These are phyloP conservation scores for Lutjanus campechanus DNA, from an alignment of 2,797 vertebrate genomes.

Conservation along the genomic window DNA sequence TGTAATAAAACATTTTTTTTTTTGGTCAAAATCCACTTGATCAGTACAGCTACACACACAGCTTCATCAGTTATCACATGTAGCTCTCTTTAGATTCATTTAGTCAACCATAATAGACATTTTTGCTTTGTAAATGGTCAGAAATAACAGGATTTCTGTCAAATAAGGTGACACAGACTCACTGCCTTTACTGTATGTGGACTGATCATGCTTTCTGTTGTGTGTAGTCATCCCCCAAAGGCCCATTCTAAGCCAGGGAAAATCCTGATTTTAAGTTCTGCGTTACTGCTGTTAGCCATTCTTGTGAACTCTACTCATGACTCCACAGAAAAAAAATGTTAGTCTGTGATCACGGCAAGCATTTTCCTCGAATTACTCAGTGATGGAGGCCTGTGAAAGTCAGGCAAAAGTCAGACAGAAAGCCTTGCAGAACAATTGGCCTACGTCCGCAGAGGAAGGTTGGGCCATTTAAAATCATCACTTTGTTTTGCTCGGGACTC, in stretches of 20 bases:
- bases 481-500: slow-evolving; percentile 68
- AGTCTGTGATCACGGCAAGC: slow-evolving; percentile 38
- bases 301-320: slow-evolving; percentile 21
- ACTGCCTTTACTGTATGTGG: no score
- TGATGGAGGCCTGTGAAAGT: slow-evolving; percentile 62
- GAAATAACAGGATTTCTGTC: no score
- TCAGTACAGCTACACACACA: no score
- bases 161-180: no score
- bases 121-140: no score
- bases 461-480: slow-evolving; percentile 72
- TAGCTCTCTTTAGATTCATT: no score
- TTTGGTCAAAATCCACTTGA: no score
- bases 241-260: no score
- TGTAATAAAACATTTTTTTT: no score
- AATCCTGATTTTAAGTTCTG: slow-evolving; percentile 17
- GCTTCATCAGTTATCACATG: no score
- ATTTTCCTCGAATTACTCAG: slow-evolving; percentile 58
- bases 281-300: slow-evolving; percentile 4
- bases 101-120: no score
- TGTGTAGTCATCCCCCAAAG: not conserved
- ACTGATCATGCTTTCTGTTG: no score
- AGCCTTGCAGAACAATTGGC: slow-evolving; percentile 56
- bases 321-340: slow-evolving; percentile 35
- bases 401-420: slow-evolving; percentile 59
- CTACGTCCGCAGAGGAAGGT: slow-evolving; percentile 68